Evolutionary conservation across 2,797 vertebrate genomes (phyloP).

Genomic region (Chelon auratus): DNA sequence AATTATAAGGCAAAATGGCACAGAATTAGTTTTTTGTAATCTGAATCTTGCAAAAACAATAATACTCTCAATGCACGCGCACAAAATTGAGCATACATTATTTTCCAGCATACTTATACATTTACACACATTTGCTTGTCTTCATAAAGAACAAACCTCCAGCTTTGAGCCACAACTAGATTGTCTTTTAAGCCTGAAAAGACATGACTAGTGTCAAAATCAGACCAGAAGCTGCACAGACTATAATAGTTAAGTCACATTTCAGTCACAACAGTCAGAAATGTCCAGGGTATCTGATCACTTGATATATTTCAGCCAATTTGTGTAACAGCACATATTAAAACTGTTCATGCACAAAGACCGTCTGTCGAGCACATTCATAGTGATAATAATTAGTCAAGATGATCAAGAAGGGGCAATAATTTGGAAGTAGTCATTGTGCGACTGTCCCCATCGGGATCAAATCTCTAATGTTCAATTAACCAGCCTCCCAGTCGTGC

Average conservation of each 20-base stretch:
- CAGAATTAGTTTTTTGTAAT: too few relatives aligned
- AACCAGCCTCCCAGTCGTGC: slow-evolving; percentile 23
- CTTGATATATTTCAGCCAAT: slow-evolving; percentile 33
- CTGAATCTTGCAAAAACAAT: too few relatives aligned
- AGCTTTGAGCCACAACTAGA: background rate
- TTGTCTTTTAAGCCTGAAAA: slow-evolving; percentile 6
- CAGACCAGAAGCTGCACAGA: too few relatives aligned
- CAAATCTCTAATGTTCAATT: slow-evolving; percentile 40
- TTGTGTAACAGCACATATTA: slow-evolving; percentile 38
- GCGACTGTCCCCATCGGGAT: slow-evolving; percentile 22
- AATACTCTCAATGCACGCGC: too few relatives aligned
- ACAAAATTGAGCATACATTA: too few relatives aligned
- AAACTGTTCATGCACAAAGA: slow-evolving; percentile 51
- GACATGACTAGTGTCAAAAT: too few relatives aligned
- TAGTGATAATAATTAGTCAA: slow-evolving; percentile 33
- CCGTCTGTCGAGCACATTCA: slow-evolving; percentile 54
- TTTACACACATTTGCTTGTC: background rate
- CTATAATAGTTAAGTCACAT: background rate
- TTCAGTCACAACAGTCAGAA: slow-evolving; percentile 29
- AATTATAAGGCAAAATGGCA: too few relatives aligned
- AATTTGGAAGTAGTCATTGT: slow-evolving; percentile 21
- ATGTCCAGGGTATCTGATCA: slow-evolving; percentile 32
- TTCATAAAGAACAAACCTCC: background rate
- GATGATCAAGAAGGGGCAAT: slow-evolving; percentile 47
- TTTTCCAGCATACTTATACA: too few relatives aligned